Evolutionary conservation across 1,140 invertebrate species (phyloP).

Genomic region (Sinella curviseta): DNA sequence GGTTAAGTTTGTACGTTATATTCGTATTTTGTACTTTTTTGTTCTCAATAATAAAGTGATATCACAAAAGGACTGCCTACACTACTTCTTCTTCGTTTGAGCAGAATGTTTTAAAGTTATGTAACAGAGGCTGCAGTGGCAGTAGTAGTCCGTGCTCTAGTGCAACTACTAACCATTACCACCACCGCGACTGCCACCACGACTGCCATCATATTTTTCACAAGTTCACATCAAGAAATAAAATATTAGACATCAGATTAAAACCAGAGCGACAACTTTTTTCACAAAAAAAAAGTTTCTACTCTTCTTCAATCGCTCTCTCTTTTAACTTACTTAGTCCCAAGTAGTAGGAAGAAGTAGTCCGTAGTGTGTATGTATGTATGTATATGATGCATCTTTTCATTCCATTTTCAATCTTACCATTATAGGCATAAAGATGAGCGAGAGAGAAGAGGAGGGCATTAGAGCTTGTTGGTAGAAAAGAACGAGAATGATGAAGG

Average conservation of each 20-base stretch:
- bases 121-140: too few species aligned
- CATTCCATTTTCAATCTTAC: too few species aligned
- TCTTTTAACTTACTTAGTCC: neutral
- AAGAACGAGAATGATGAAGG: too few species aligned
- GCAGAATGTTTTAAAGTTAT: neutral
- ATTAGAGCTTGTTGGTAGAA: too few species aligned
- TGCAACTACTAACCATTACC: neutral
- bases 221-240: slow-evolving; percentile 25
- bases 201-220: slow-evolving; percentile 17
- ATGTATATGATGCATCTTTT: too few species aligned
- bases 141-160: neutral
- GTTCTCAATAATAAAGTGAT: too few species aligned
- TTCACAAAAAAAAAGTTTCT: neutral
- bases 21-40: too few species aligned
- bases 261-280: slow-evolving; percentile 27
- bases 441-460: too few species aligned
- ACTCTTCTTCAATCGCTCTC: neutral
- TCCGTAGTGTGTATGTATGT: too few species aligned
- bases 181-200: neutral
- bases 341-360: neutral
- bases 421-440: too few species aligned
- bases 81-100: neutral
- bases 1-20: too few species aligned
- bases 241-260: slow-evolving; percentile 28
- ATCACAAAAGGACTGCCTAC: neutral